Evolutionary conservation across 1,140 invertebrate genomes (phyloP).

Genomic region (Drosophila kepulauana): DNA sequence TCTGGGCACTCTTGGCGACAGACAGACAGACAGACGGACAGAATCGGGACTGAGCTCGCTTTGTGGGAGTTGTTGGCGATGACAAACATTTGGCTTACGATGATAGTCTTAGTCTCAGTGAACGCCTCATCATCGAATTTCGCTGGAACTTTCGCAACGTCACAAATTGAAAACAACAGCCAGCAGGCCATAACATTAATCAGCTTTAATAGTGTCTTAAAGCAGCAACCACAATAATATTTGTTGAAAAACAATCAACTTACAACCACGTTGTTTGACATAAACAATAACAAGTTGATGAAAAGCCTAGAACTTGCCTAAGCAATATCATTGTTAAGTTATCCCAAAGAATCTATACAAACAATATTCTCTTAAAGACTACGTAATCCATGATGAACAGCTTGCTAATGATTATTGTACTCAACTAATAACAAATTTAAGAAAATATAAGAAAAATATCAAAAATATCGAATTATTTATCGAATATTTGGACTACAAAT

Average conservation of each 20-base stretch:
- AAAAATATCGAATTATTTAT: too few relatives aligned
- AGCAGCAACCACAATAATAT: conserved; percentile 6
- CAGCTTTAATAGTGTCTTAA: conserved; percentile 20
- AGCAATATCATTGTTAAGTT: neutral
- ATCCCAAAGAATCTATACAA: neutral
- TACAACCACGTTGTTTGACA: neutral
- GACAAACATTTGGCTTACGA: conserved; percentile 37
- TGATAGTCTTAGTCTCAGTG: conserved; percentile 35
- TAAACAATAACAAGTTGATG: conserved; percentile 4
- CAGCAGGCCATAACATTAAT: conserved; percentile 25
- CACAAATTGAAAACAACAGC: conserved; percentile 38
- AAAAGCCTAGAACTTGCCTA: neutral
- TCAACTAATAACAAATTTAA: too few relatives aligned
- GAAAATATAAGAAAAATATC: too few relatives aligned
- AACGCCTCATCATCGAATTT: conserved; percentile 50
- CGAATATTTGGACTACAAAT: too few relatives aligned
- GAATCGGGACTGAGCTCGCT: neutral
- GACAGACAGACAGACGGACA: neutral
- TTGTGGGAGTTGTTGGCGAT: conserved; percentile 39
- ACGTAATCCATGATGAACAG: too few relatives aligned
- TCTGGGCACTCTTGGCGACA: neutral
- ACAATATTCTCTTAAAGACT: too few relatives aligned
- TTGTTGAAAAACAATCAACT: neutral
- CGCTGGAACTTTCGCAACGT: conserved; percentile 40
- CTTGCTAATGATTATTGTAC: too few relatives aligned